Conservation (phyloP, 37 sponge, comb jelly and placozoan species). For the Bolinopsis microptera region DNA sequence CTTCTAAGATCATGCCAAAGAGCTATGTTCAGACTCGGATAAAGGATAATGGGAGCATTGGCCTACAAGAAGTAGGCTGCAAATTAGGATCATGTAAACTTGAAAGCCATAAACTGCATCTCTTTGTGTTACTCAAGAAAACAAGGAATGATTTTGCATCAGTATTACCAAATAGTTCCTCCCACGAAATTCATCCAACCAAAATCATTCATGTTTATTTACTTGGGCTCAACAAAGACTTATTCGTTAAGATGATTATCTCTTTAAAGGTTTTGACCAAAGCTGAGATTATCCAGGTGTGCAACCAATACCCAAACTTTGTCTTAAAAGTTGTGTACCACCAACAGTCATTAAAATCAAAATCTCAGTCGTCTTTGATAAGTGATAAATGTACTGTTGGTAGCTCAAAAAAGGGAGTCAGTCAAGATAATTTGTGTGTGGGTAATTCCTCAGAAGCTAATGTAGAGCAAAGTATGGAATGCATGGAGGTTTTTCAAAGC, state of each 20-base stretch:
- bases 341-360: no score
- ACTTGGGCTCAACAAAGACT: not conserved
- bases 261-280: not conserved
- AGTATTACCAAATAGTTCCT: no score
- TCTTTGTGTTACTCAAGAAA: not conserved
- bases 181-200: not conserved
- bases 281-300: not conserved
- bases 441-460: no score
- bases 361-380: no score
- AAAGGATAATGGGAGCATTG: not conserved
- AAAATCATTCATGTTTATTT: not conserved
- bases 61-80: not conserved
- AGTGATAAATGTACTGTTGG: no score
- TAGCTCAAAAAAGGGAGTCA: no score
- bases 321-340: not conserved
- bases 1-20: not conserved
- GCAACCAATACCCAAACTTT: not conserved
- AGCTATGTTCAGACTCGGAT: not conserved
- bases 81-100: not conserved
- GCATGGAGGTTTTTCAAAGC: not conserved
- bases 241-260: not conserved
- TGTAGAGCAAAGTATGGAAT: not conserved
- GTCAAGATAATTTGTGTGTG: no score
- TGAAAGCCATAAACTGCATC: not conserved
- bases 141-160: not conserved